Percentiles rank a stretch among this genome's conserved stretches.
Evolutionary conservation across 2,797 vertebrate genomes (phyloP).

Genomic region (Lophius americanus): DNA sequence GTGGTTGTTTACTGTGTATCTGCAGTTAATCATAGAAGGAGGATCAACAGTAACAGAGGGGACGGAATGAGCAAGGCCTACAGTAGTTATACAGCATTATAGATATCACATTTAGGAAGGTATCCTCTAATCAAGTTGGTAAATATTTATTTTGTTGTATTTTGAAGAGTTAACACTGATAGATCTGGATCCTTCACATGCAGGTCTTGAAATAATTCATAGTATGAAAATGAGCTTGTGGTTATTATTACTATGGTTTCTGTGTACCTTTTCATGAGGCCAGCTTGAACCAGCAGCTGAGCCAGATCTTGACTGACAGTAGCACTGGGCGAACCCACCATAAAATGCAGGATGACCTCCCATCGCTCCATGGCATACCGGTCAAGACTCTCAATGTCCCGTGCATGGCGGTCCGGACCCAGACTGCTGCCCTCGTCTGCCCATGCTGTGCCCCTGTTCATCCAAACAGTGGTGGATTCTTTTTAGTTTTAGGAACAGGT

Average conservation of each 20-base stretch:
- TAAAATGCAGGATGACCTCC: slow-evolving; percentile 95
- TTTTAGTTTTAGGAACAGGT: background rate
- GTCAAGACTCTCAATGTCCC: slow-evolving; percentile 90
- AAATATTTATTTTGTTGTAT: no score
- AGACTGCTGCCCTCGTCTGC: slow-evolving; percentile 88
- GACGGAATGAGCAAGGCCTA: no score
- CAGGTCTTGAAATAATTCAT: no score
- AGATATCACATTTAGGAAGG: no score
- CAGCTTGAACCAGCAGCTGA: slow-evolving; percentile 90
- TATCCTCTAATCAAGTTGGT: no score
- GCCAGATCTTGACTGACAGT: slow-evolving; percentile 92
- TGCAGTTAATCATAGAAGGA: no score
- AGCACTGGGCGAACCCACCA: slow-evolving; percentile 93
- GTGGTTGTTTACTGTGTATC: no score
- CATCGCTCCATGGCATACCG: slow-evolving; percentile 92
- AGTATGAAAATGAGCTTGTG: background rate
- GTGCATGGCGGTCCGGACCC: slow-evolving; percentile 90
- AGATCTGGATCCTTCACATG: no score
- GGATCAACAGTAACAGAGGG: no score
- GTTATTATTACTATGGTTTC: no score
- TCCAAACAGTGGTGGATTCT: background rate
- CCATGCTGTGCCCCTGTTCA: slow-evolving; percentile 87
- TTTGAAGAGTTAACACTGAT: no score
- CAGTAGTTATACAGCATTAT: no score
- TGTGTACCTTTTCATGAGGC: slow-evolving; percentile 91